Percentiles rank a stretch among this genome's conserved stretches.
Evolutionary conservation across 1,140 invertebrate genomes (phyloP).

Genomic region (Aphidius gifuensis): DNA sequence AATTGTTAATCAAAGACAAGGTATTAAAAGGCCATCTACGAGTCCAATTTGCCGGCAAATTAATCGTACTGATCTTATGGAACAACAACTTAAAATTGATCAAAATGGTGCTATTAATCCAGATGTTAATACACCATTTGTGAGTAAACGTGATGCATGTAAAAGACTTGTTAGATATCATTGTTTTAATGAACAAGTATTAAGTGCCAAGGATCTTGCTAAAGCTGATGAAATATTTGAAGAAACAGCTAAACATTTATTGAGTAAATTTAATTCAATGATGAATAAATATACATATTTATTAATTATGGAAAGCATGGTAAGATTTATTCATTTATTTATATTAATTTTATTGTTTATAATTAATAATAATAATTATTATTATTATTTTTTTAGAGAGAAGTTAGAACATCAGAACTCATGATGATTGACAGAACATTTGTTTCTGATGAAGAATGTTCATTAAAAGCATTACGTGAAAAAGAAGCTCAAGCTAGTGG

Average conservation of each 20-base stretch:
- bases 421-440: slow-evolving; percentile 73
- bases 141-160: slow-evolving; percentile 71
- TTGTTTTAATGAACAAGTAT: slow-evolving; percentile 70
- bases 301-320: slow-evolving; percentile 81
- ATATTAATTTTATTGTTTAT: slow-evolving; percentile 20
- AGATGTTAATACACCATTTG: slow-evolving; percentile 74
- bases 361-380: slow-evolving; percentile 6
- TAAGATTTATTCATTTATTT: slow-evolving; percentile 47
- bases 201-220: slow-evolving; percentile 64
- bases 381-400: slow-evolving; percentile 53
- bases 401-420: slow-evolving; percentile 66
- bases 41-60: slow-evolving; percentile 48
- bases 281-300: slow-evolving; percentile 76
- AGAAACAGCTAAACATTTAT: slow-evolving; percentile 67
- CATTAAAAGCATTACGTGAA: slow-evolving; percentile 59
- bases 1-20: slow-evolving; percentile 32
- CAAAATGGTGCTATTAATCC: slow-evolving; percentile 74
- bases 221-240: slow-evolving; percentile 79
- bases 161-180: slow-evolving; percentile 79
- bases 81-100: slow-evolving; percentile 75
- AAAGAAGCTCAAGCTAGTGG: slow-evolving; percentile 49
- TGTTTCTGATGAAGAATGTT: slow-evolving; percentile 64
- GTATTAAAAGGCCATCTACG: slow-evolving; percentile 45
- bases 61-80: slow-evolving; percentile 57
- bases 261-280: slow-evolving; percentile 73